A percentile compares a stretch with the other conserved stretches of the same genome.
These are phyloP conservation scores for Barypeithes pellucidus DNA, from an alignment of 2,888 invertebrate genomes.

Conservation along the genomic window DNA sequence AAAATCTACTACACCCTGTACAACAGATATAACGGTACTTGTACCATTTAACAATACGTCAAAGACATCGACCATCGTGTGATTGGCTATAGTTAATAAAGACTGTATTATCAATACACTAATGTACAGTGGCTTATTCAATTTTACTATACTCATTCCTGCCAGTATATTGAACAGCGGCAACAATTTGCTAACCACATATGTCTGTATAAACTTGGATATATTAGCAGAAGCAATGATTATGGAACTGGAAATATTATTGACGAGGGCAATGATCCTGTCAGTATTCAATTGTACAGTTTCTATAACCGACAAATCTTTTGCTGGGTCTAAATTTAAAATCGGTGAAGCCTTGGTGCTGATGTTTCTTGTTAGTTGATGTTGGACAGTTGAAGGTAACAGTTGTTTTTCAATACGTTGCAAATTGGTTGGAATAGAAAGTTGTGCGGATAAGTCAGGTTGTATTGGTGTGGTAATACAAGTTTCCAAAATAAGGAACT, in stretches of 20 bases:
- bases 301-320: neutral
- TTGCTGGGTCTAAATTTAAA: neutral
- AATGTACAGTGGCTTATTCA: neutral
- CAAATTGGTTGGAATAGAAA: neutral
- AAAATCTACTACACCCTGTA: constrained; percentile 7
- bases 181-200: constrained; percentile 4
- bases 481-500: neutral
- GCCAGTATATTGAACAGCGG: neutral
- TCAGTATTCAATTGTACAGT: neutral
- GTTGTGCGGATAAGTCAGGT: neutral
- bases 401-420: neutral
- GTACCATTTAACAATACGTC: neutral
- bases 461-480: neutral
- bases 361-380: neutral
- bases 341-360: neutral
- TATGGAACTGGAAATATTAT: neutral
- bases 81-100: neutral
- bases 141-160: neutral
- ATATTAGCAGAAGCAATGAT: neutral
- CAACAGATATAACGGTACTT: neutral
- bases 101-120: neutral
- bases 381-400: neutral
- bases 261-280: neutral
- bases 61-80: neutral
- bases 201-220: neutral